Conservation (phyloP, 2,797 vertebrate species). For the Arvicola amphibius region DNA sequence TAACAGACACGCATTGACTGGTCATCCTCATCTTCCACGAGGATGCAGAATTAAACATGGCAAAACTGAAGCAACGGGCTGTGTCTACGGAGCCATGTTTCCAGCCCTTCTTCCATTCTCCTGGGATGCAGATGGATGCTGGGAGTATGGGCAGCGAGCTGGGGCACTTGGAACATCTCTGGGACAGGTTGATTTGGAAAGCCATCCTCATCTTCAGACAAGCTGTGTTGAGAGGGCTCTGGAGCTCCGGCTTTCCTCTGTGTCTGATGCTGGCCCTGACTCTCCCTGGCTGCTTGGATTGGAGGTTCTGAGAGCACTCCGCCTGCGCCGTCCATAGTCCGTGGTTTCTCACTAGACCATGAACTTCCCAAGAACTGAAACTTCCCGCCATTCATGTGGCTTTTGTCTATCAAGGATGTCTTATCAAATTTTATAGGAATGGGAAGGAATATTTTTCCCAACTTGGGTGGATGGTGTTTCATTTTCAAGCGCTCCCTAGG, state of each 20-base stretch:
- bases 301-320: background rate
- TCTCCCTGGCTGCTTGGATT: background rate
- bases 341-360: background rate
- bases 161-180: background rate
- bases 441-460: background rate
- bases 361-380: conserved; percentile 37
- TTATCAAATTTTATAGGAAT: background rate
- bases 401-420: background rate
- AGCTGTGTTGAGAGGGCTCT: too few relatives aligned
- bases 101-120: background rate
- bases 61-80: background rate
- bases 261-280: background rate
- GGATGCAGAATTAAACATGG: background rate
- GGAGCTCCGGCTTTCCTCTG: background rate
- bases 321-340: background rate
- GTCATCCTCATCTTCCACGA: background rate
- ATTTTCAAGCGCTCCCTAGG: conserved; percentile 38
- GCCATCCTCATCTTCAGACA: background rate
- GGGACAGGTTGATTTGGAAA: background rate
- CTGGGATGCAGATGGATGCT: background rate
- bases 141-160: background rate
- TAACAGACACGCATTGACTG: background rate
- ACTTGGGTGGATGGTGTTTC: background rate
- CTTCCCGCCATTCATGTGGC: background rate
- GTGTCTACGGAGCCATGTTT: background rate